phyloP scores from a whole-genome alignment of 2,888 invertebrate species.

The Orthonychiurus folsomi region DNA sequence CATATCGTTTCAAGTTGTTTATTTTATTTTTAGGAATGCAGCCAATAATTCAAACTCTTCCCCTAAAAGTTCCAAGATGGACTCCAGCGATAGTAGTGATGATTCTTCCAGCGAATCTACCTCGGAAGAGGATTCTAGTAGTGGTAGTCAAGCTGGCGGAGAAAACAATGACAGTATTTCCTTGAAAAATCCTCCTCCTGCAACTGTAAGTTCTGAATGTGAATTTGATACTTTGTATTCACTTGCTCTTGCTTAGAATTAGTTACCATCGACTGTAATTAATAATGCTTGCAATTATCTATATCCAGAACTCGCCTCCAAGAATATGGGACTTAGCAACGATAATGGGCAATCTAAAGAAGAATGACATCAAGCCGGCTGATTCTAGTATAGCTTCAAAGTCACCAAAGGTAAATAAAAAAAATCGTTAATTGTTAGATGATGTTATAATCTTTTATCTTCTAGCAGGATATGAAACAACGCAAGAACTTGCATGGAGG shows the following conservation, averaged over 20 bases:
- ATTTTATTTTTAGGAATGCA: background rate
- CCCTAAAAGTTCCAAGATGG: constrained; percentile 29
- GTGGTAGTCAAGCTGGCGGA: constrained; percentile 34
- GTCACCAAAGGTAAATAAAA: background rate
- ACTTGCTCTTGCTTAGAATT: no score
- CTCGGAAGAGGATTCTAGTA: constrained; percentile 40
- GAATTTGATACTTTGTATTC: no score
- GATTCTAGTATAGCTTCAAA: background rate
- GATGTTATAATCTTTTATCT: background rate
- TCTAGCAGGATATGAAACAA: background rate
- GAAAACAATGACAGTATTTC: constrained; percentile 28
- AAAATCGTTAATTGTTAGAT: no score
- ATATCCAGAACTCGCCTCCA: background rate
- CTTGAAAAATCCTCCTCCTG: constrained; percentile 25
- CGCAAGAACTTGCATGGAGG: background rate
- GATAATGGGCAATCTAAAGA: background rate
- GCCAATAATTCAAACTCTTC: background rate
- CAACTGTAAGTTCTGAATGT: constrained; percentile 27
- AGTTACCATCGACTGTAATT: no score
- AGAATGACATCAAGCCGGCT: background rate
- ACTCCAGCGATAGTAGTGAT: constrained; percentile 39
- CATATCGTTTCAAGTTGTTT: background rate
- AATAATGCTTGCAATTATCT: background rate
- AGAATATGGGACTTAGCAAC: background rate
- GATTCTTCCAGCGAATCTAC: constrained; percentile 35